Conservation (phyloP, 2,113 vertebrate genomes). For the Butorides virescens region DNA sequence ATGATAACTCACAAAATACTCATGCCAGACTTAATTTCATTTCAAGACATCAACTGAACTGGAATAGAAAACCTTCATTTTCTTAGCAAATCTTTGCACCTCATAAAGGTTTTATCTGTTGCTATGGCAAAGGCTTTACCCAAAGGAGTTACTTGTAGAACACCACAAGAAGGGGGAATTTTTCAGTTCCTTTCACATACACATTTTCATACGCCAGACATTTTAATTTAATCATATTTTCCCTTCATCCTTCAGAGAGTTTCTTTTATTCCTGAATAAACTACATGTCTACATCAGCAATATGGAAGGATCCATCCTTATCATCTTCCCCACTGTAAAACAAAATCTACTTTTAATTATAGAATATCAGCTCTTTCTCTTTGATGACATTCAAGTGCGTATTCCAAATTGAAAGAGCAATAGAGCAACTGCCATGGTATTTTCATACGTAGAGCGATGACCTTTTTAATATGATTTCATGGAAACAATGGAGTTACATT, state of each 20-base stretch:
- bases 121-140: constrained; percentile 29
- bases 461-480: constrained; percentile 64
- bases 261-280: constrained; percentile 30
- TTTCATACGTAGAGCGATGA: constrained; percentile 36
- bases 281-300: background rate
- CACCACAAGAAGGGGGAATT: background rate
- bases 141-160: constrained; percentile 3
- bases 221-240: constrained; percentile 37
- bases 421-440: constrained; percentile 45
- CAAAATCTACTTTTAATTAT: constrained; percentile 60
- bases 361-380: background rate
- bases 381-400: constrained; percentile 45
- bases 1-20: constrained; percentile 35
- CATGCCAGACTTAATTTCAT: constrained; percentile 50
- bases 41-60: constrained; percentile 48
- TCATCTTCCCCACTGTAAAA: background rate
- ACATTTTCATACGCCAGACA: constrained; percentile 20
- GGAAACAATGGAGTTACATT: constrained; percentile 53
- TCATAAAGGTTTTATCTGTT: constrained; percentile 69
- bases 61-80: constrained; percentile 58
- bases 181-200: constrained; percentile 28
- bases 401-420: constrained; percentile 52
- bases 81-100: constrained; percentile 62
- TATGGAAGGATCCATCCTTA: background rate
- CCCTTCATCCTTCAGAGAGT: constrained; percentile 3